phyloP scores from a whole-genome alignment of 2,797 vertebrate species.

The Syngnathus rostellatus region DNA sequence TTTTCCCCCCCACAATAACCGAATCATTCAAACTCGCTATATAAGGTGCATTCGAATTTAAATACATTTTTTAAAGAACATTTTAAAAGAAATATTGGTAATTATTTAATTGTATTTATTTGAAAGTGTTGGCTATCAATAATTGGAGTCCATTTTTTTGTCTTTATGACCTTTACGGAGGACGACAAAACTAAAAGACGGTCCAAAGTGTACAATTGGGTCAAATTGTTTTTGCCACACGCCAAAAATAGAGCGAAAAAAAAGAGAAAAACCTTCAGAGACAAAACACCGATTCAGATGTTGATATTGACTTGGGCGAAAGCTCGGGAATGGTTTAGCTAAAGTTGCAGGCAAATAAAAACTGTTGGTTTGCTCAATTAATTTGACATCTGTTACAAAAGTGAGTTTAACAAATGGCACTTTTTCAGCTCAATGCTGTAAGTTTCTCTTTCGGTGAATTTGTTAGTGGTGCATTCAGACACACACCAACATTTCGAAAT shows the following conservation, averaged over 20 bases:
- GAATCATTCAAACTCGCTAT: no score
- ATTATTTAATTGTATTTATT: background rate
- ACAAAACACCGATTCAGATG: background rate
- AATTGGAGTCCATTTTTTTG: background rate
- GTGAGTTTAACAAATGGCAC: background rate
- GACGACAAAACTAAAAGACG: background rate
- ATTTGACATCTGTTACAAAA: background rate
- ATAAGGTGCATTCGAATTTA: no score
- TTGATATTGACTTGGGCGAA: background rate
- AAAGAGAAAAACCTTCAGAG: background rate
- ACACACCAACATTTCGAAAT: background rate
- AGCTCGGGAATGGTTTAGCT: no score
- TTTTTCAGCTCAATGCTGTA: background rate
- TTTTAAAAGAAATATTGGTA: background rate
- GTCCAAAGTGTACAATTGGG: background rate
- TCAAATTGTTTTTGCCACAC: background rate
- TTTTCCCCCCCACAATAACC: no score
- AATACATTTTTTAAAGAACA: background rate
- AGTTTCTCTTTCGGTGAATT: constrained; percentile 89
- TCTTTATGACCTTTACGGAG: background rate
- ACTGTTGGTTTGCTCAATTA: background rate
- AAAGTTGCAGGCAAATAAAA: background rate
- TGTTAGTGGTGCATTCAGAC: background rate
- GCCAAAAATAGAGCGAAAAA: background rate
- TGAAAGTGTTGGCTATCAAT: background rate